These are phyloP conservation scores for Eurois occulta DNA, from an alignment of 2,888 invertebrate species.

Conservation along the genomic window DNA sequence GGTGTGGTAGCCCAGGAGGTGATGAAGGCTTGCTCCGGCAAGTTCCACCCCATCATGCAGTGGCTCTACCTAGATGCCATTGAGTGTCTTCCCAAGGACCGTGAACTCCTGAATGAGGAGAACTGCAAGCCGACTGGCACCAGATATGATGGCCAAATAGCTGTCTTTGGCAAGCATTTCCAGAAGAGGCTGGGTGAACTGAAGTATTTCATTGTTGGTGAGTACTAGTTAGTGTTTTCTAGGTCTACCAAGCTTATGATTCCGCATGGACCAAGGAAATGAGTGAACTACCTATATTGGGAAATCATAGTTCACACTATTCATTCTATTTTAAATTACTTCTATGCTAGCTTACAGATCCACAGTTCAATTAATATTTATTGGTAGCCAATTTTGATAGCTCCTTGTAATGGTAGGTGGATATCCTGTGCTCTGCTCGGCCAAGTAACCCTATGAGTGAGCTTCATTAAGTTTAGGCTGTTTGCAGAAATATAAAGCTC, in stretches of 20 bases:
- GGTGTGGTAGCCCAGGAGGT: conserved; percentile 99
- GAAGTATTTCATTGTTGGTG: conserved; percentile 94
- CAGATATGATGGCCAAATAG: conserved; percentile 97
- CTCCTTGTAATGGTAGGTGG: neutral
- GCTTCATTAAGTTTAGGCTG: neutral
- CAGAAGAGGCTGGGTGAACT: conserved; percentile 95
- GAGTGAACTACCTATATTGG: too few species aligned
- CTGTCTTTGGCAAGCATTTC: conserved; percentile 97
- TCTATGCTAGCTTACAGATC: neutral
- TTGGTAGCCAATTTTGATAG: neutral
- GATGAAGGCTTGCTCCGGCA: conserved; percentile 99
- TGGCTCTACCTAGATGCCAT: conserved; percentile 99
- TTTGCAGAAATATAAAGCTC: neutral
- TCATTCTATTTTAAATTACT: neutral
- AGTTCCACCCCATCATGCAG: conserved; percentile 97
- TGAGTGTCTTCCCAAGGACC: conserved; percentile 96
- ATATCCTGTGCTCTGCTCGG: neutral
- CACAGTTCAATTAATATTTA: neutral
- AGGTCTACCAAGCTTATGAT: neutral
- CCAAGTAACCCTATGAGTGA: too few species aligned
- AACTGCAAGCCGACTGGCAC: conserved; percentile 93
- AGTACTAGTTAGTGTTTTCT: conserved; percentile 66
- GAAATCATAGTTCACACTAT: neutral
- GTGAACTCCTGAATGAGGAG: conserved; percentile 92
- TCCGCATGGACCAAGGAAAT: neutral